A percentile compares a stretch with the other conserved stretches of the same genome.
Conservation (phyloP, 2,113 vertebrate genomes). For the Lycaon pictus region DNA sequence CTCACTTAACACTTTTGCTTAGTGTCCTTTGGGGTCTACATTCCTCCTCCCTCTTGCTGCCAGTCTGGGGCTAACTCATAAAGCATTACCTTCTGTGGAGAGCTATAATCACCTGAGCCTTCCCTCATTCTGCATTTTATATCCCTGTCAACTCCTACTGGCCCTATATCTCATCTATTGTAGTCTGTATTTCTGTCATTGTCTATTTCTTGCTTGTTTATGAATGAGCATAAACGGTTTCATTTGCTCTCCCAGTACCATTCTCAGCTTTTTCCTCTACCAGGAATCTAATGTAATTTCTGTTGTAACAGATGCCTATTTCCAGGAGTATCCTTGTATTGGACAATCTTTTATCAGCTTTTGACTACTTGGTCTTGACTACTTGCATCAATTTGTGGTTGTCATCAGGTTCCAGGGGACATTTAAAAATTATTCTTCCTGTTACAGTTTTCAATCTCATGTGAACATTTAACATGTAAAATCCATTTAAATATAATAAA, state of each 20-base stretch:
- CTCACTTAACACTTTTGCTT: neutral
- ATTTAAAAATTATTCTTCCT: neutral
- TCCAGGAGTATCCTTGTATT: neutral
- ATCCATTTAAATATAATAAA: neutral
- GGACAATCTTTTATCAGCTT: neutral
- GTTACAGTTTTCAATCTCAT: neutral
- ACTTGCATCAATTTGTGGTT: neutral
- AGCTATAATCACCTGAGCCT: too few relatives aligned
- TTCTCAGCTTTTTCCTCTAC: neutral
- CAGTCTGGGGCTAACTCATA: neutral
- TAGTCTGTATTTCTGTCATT: neutral
- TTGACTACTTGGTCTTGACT: neutral
- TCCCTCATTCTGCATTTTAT: neutral
- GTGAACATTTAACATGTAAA: neutral
- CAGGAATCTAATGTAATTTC: neutral
- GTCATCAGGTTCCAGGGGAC: neutral
- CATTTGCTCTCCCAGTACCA: neutral
- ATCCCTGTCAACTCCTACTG: too few relatives aligned
- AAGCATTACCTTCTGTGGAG: neutral
- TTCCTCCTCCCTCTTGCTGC: neutral
- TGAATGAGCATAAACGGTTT: neutral
- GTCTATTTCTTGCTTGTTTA: neutral
- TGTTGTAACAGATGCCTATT: neutral
- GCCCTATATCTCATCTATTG: neutral
- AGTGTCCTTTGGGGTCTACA: accelerated